phyloP scores from a whole-genome alignment of 1,140 invertebrate genomes.

The Cephus cinctus region DNA sequence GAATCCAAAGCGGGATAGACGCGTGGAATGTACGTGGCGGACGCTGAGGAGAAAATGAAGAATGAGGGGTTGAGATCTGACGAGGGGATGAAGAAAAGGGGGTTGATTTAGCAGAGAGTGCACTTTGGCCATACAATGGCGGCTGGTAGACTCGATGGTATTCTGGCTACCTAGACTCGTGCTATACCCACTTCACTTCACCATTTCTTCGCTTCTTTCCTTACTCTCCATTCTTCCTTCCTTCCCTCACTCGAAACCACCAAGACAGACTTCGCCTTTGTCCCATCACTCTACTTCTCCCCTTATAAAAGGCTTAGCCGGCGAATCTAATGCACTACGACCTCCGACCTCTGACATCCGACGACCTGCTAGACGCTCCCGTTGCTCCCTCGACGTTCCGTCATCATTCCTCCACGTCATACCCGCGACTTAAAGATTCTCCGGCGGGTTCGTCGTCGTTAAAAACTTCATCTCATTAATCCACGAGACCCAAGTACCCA shows the following conservation, averaged over 20 bases:
- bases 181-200: not conserved
- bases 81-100: constrained; percentile 15
- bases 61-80: constrained; percentile 9
- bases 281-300: constrained; percentile 12
- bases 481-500: no score
- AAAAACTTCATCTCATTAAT: no score
- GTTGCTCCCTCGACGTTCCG: not conserved
- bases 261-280: constrained; percentile 14
- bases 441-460: no score
- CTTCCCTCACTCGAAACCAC: constrained; percentile 13
- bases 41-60: not conserved
- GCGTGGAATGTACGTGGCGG: constrained; percentile 14
- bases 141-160: constrained; percentile 9
- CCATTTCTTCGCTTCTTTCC: constrained; percentile 3
- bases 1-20: not conserved
- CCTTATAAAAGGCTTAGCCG: constrained; percentile 26
- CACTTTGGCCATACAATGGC: constrained; percentile 24
- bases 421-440: no score
- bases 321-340: constrained; percentile 26
- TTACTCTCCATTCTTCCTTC: constrained; percentile 11
- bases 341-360: not conserved
- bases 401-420: constrained; percentile 2
- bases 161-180: not conserved
- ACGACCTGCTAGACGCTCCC: no score
- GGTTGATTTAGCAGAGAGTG: constrained; percentile 34